Evolutionary conservation across 2,113 vertebrate species (phyloP).

Genomic region (Leptobrachium ailaonicum): DNA sequence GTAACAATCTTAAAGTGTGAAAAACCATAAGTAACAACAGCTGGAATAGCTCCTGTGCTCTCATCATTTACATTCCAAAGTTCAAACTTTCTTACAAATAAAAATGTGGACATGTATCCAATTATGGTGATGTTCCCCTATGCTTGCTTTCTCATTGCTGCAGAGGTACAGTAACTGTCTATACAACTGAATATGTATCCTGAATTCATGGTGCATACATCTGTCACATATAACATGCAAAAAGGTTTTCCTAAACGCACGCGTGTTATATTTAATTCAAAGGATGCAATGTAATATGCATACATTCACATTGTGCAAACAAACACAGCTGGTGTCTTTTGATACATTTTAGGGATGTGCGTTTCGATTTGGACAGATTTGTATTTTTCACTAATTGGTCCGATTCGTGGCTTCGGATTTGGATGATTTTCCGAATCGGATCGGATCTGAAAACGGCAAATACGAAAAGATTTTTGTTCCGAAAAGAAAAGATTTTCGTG

Average conservation of each 20-base stretch:
- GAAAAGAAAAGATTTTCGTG: too few species aligned
- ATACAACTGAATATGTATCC: not conserved
- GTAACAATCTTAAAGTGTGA: conserved; percentile 46
- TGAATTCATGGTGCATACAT: conserved; percentile 25
- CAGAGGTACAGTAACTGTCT: not conserved
- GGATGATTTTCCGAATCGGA: too few species aligned
- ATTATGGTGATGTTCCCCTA: conserved; percentile 29
- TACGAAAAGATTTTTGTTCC: too few species aligned
- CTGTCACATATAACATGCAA: conserved; percentile 35
- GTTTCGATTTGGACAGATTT: too few species aligned
- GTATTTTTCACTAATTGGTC: too few species aligned
- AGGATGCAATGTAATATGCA: conserved; percentile 20
- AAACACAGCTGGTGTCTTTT: conserved; percentile 29
- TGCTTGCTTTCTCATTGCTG: conserved; percentile 1
- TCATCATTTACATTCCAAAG: conserved; percentile 35
- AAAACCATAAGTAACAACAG: conserved; percentile 42
- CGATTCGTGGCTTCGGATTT: too few species aligned
- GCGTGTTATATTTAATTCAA: conserved; percentile 18
- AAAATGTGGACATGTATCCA: conserved; percentile 14
- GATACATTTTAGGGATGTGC: not conserved
- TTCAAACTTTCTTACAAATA: conserved; percentile 30
- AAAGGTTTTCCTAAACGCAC: conserved; percentile 18
- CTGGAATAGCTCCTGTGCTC: conserved; percentile 39
- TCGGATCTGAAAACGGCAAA: too few species aligned
- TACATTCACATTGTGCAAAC: conserved; percentile 28